Evolutionary conservation across 2,888 invertebrate species (phyloP).

Genomic region (Notodromas monacha): DNA sequence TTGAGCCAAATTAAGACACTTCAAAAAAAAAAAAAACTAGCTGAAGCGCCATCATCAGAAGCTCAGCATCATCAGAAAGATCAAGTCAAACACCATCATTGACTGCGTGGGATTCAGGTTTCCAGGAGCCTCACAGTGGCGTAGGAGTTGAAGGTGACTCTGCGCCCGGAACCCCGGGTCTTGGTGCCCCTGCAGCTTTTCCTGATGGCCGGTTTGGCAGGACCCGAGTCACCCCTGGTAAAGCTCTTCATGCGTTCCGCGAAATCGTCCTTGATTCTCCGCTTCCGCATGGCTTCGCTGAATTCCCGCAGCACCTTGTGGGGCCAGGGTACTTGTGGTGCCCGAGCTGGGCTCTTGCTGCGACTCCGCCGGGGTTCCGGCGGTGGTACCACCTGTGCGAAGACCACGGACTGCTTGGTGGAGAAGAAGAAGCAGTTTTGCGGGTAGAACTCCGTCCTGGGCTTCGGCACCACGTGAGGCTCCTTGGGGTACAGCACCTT

Average conservation of each 20-base stretch:
- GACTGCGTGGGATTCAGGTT: too few relatives aligned
- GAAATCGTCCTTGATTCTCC: background rate
- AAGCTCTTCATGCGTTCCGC: background rate
- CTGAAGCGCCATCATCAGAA: too few relatives aligned
- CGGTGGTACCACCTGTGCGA: background rate
- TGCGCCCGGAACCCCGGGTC: background rate
- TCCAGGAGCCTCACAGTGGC: background rate
- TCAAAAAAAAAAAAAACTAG: too few relatives aligned
- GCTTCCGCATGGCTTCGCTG: background rate
- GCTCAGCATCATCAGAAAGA: too few relatives aligned
- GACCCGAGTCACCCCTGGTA: background rate
- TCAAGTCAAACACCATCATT: too few relatives aligned
- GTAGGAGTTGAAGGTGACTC: background rate
- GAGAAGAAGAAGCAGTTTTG: background rate
- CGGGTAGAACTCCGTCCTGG: background rate
- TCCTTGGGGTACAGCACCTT: conserved; percentile 10
- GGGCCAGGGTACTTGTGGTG: too few relatives aligned
- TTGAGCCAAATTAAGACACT: too few relatives aligned
- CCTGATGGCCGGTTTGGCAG: background rate
- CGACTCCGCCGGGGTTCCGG: conserved; percentile 2
- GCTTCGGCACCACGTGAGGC: background rate
- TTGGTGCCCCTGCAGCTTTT: background rate
- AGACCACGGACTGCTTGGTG: background rate
- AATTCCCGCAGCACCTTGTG: background rate
- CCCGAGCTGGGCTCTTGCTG: conserved; percentile 1